Evolutionary conservation across 2,888 invertebrate genomes (phyloP), one percentile per base, ranked within the genome.

Genomic region (Agonum fuliginosum): DNA sequence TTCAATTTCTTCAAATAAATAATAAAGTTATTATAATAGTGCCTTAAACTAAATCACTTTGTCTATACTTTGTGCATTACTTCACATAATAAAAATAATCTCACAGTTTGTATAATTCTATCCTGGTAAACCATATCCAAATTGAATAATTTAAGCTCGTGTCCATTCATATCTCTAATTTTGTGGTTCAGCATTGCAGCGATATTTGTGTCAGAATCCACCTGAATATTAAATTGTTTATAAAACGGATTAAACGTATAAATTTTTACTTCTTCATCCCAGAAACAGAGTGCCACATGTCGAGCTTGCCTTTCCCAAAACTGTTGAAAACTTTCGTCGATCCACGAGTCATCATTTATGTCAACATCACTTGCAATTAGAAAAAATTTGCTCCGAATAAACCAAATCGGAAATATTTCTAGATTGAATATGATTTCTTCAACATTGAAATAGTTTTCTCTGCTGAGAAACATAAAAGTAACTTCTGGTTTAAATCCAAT

Each of bases 351-450:
- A 41, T 43, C 22, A 0, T 46, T 27, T 46, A 6, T 17, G 1
- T 12, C 8, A 12, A 46, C 24, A 3, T 46, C 46, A 24, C n/a
- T 12, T 1, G 34, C 27, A 2, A 70, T 17, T 6, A 70, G 2
- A 4, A 70, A n/a, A 12, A 70, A 70, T 27, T 46, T 70, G 43
- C 43, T 43, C 24, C 70, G 70, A 14, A 70, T 14, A 27, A 24
- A 12, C 22, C 22, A 70, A 1, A 70, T 8, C 0, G 70, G 30
- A 24, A 46, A 46, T 12, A 70, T 12, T 17, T 70, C 70, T 6
- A 70, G 14, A 70, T 70, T 70, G 19, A 46, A 70, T 5, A 70
- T 70, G 12, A 70, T 5, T 14, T 46, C 43, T 70, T 43, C 70
- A 1, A 70, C 27, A 14, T 27, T 46, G 4, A 20, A 20, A 12